phyloP scores from a whole-genome alignment of 2,113 vertebrate genomes.

The Crotalus viridis region DNA sequence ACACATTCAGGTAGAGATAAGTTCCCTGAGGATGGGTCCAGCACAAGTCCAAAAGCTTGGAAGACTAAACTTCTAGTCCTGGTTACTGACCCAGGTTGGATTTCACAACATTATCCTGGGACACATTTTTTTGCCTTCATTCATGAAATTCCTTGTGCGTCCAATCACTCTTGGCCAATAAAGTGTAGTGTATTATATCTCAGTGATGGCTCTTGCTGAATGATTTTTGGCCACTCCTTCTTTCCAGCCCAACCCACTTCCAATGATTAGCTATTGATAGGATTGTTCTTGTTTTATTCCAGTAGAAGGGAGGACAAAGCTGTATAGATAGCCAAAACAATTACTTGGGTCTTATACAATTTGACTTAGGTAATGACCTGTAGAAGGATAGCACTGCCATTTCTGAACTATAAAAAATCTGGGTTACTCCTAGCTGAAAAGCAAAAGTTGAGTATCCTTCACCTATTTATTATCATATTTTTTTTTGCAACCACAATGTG shows the following conservation, averaged over 20 bases:
- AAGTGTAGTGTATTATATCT: no score
- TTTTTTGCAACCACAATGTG: not conserved
- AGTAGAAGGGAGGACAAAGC: not conserved
- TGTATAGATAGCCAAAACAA: not conserved
- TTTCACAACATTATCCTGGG: no score
- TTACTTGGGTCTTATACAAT: not conserved
- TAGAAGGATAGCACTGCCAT: not conserved
- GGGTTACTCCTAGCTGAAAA: not conserved
- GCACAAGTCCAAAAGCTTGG: no score
- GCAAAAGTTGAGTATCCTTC: not conserved
- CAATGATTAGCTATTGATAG: not conserved
- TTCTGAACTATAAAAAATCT: not conserved
- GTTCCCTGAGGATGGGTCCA: no score
- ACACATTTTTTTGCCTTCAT: no score
- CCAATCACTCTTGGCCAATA: no score
- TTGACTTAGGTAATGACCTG: not conserved
- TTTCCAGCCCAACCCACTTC: not conserved
- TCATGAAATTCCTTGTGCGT: no score
- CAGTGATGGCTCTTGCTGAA: not conserved
- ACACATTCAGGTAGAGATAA: no score
- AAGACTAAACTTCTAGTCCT: no score
- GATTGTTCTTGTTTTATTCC: not conserved
- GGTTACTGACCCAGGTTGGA: no score
- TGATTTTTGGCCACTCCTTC: not conserved
- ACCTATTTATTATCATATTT: not conserved